phyloP scores from a whole-genome alignment of 2,113 vertebrate species.

The Sinocyclocheilus anophthalmus region DNA sequence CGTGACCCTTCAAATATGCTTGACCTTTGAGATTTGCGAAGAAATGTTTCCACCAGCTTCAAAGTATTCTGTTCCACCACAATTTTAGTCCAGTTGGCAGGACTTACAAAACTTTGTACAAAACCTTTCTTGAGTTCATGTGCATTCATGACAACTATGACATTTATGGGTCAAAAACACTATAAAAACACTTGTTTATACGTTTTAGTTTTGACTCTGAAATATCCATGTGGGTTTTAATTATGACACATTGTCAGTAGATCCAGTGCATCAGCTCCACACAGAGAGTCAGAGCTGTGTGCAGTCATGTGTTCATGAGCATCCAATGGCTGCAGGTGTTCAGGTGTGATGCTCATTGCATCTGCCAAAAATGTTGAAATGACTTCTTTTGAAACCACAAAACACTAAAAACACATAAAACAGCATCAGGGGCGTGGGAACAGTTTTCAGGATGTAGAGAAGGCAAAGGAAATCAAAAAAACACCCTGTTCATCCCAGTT shows the following conservation, averaged over 20 bases:
- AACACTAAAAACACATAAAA: background rate
- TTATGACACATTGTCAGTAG: constrained; percentile 7
- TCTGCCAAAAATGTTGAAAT: background rate
- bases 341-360: constrained; percentile 21
- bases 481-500: background rate
- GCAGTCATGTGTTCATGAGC: background rate
- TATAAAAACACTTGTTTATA: background rate
- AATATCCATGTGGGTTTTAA: background rate
- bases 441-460: background rate
- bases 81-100: background rate
- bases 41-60: background rate
- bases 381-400: background rate
- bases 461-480: background rate
- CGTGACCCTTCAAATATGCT: constrained; percentile 24
- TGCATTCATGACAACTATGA: background rate
- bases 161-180: background rate
- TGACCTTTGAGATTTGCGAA: constrained; percentile 25
- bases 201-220: background rate
- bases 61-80: background rate
- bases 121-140: background rate
- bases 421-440: background rate
- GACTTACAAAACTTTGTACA: background rate
- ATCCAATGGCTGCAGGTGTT: constrained; percentile 31
- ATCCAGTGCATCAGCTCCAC: background rate
- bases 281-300: background rate